Evolutionary conservation across 2,888 invertebrate genomes (phyloP).

Genomic region (Phortica okadai): DNA sequence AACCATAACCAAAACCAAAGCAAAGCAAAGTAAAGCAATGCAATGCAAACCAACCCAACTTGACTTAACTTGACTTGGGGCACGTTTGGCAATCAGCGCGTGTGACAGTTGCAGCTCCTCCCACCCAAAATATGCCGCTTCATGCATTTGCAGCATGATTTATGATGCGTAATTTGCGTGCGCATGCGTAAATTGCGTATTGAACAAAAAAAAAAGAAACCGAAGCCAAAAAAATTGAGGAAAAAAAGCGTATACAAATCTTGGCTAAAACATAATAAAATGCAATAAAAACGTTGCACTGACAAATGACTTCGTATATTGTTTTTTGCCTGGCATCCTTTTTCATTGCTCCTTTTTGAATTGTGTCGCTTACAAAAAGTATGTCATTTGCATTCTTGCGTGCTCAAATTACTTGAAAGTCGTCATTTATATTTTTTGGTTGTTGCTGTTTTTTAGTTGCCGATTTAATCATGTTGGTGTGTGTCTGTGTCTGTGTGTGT

Average conservation of each 20-base stretch:
- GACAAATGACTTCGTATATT: slow-evolving; percentile 59
- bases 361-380: slow-evolving; percentile 49
- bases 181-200: slow-evolving; percentile 69
- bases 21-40: neutral
- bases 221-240: too few species aligned
- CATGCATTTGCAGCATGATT: slow-evolving; percentile 50
- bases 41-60: neutral
- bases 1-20: neutral
- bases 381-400: slow-evolving; percentile 63
- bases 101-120: slow-evolving; percentile 66
- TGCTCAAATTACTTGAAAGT: slow-evolving; percentile 47
- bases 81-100: slow-evolving; percentile 49
- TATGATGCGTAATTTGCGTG: slow-evolving; percentile 69
- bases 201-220: slow-evolving; percentile 38
- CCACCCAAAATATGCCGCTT: slow-evolving; percentile 45
- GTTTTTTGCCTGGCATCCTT: slow-evolving; percentile 2
- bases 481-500: neutral
- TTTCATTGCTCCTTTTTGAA: slow-evolving; percentile 26
- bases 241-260: neutral
- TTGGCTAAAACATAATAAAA: neutral
- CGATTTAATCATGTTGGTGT: neutral
- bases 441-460: neutral
- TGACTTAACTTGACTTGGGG: neutral
- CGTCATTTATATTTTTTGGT: neutral
- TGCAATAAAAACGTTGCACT: slow-evolving; percentile 49